Evolutionary conservation across 2,113 vertebrate genomes (phyloP).

Genomic region (Rhinogobius similis): DNA sequence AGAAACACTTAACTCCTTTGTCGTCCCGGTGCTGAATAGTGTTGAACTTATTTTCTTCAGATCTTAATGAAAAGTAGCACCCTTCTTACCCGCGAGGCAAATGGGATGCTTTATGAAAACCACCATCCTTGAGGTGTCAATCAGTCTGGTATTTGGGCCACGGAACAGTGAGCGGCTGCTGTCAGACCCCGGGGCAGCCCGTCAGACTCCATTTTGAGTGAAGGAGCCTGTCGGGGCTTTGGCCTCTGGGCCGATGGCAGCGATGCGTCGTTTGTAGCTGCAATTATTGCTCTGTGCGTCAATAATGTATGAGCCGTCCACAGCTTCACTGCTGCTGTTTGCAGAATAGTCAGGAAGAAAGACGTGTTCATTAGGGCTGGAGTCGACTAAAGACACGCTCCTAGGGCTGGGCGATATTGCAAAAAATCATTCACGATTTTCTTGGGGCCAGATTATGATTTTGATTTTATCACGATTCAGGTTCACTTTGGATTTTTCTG

Average conservation of each 20-base stretch:
- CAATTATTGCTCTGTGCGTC: constrained; percentile 31
- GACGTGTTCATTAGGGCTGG: no score
- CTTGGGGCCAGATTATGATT: no score
- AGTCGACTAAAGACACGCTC: no score
- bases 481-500: no score
- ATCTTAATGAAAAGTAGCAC: constrained; percentile 46
- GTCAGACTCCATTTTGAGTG: constrained; percentile 39
- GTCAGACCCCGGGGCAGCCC: constrained; percentile 13
- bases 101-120: constrained; percentile 56
- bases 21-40: neutral
- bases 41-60: neutral
- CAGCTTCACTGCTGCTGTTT: constrained; percentile 38
- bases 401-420: no score
- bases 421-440: no score
- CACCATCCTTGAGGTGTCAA: constrained; percentile 61
- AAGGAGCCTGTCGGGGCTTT: constrained; percentile 5
- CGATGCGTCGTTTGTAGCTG: constrained; percentile 33
- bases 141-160: constrained; percentile 62
- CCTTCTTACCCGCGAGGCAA: constrained; percentile 25
- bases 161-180: constrained; percentile 36
- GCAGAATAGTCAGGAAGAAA: constrained; percentile 36
- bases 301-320: constrained; percentile 47
- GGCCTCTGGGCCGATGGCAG: constrained; percentile 26
- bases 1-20: no score
- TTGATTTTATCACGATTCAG: no score